These are phyloP conservation scores for Callorhinus ursinus DNA, from an alignment of 2,113 vertebrate genomes.

Conservation along the genomic window DNA sequence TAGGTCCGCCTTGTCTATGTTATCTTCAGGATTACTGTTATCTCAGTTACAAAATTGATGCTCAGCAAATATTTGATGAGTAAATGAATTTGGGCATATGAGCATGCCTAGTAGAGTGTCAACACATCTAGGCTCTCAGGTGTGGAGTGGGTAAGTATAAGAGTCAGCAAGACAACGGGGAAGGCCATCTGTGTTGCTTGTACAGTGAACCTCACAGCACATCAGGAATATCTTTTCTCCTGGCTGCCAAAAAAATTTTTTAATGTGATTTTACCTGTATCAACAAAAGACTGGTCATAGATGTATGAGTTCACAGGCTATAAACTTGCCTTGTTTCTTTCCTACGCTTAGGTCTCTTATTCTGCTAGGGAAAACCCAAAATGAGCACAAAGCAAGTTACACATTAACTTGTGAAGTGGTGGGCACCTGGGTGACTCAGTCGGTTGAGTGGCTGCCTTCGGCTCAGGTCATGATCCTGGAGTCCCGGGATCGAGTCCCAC, in stretches of 20 bases:
- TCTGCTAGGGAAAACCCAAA: not conserved
- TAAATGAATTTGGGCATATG: not conserved
- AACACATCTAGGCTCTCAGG: not conserved
- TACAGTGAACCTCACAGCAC: not conserved
- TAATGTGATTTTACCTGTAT: not conserved
- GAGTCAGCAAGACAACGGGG: not conserved
- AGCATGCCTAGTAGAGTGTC: not conserved
- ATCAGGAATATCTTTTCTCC: not conserved
- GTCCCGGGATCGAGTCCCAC: no score
- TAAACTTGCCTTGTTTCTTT: not conserved
- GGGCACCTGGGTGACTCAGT: no score
- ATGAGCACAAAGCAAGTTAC: not conserved
- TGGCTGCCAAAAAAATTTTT: not conserved
- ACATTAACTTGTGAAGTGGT: not conserved
- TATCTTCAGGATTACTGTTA: not conserved
- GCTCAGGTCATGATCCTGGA: no score
- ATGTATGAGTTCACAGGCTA: not conserved
- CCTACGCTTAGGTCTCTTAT: not conserved
- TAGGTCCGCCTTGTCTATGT: not conserved
- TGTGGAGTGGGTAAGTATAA: not conserved
- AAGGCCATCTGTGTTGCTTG: not conserved
- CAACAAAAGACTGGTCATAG: not conserved
- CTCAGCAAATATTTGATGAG: not conserved
- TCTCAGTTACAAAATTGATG: not conserved
- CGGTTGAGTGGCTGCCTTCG: no score